Evolutionary conservation across 1,140 invertebrate genomes (phyloP), one percentile per base, ranked within the genome.

Genomic region (Adoxophyes honmai): DNA sequence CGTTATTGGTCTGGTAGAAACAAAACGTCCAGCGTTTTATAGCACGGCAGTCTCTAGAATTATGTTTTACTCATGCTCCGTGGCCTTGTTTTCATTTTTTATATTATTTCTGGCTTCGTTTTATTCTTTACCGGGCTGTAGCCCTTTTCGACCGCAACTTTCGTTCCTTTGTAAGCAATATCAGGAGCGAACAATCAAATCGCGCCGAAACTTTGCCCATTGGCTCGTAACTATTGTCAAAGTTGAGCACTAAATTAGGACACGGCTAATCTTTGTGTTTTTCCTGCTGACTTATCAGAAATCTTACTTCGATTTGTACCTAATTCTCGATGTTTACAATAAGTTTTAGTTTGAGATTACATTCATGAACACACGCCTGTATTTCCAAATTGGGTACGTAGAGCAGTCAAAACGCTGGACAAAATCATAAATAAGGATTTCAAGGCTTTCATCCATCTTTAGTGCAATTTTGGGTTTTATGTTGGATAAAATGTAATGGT

Each of bases 111-210:
- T 16, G 8, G 3, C n/a, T 21, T 7, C 16, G 1, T 42, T 14
- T 10, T 7, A 3, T 16, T 10, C 18, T 42, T 28, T 8, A 44
- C 42, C 6, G 4, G 6, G 21, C 39, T 44, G 11, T 16, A 21
- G 5, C 42, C 21, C 21, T 48, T 48, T 33, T 44, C 6, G 16
- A 28, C 21, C 42, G 18, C 42, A 18, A 59, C 52, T 59, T 59
- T 63, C 55, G 52, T 64, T 54, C 44, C 51, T 57, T 62, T 62
- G 54, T 54, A 57, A 38, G 60, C 52, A 58, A 60, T 70, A 70
- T 73, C 70, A 66, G 55, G 54, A 56, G 60, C 37, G 62, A 74
- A 71, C 64, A 62, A 71, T 71, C 68, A 62, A 60, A 62, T 71
- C 28, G 56, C 52, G 36, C 33, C 16, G 58, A 65, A 73, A 74